Evolutionary conservation across 2,797 vertebrate genomes (phyloP).

Genomic region (Pipistrellus nathusii): DNA sequence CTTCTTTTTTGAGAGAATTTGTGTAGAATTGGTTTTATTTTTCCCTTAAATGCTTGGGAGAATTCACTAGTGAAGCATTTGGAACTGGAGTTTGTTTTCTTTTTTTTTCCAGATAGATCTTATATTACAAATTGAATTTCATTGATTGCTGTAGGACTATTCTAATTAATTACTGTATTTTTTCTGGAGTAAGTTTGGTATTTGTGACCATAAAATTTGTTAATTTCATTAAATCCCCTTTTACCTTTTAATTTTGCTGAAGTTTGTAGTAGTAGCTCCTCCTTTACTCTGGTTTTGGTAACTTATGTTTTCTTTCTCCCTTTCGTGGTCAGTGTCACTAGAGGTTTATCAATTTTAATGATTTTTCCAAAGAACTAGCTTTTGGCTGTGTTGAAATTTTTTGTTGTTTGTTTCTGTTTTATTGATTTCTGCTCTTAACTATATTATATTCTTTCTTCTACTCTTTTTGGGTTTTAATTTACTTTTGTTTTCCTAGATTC

Average conservation of each 20-base stretch:
- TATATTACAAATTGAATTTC: conserved; percentile 37
- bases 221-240: not conserved
- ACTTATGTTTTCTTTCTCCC: not conserved
- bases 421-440: conserved; percentile 17
- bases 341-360: conserved; percentile 24
- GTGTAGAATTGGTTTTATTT: conserved; percentile 29
- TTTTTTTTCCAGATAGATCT: not conserved
- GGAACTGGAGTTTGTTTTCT: not conserved
- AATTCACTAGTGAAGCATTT: conserved; percentile 14
- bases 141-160: not conserved
- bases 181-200: conserved; percentile 1
- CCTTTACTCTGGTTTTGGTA: conserved; percentile 1
- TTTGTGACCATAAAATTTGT: conserved; percentile 12
- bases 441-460: not conserved
- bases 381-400: conserved; percentile 32
- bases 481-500: not conserved
- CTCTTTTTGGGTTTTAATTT: conserved; percentile 54
- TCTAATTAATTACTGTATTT: not conserved
- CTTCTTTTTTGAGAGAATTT: conserved; percentile 33
- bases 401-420: not conserved
- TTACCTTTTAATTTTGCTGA: not conserved
- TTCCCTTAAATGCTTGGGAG: conserved; percentile 1
- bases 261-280: not conserved
- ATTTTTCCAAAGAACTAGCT: conserved; percentile 6
- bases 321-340: not conserved